Base-by-base conservation (phyloP, 2,888 invertebrate species). In the Lasioglossum oenotherae region DNA sequence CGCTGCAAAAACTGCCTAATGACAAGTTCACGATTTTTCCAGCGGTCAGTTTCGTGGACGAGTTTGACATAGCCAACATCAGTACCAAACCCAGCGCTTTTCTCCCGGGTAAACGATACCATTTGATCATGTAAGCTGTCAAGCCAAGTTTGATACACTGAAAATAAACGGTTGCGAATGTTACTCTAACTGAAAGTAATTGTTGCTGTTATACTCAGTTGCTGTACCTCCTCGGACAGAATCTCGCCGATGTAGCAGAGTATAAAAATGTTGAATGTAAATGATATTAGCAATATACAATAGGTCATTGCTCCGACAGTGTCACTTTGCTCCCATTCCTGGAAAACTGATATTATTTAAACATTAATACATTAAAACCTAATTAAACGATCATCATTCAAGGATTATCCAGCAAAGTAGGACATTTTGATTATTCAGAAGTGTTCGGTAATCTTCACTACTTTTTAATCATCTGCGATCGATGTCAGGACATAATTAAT, bases 231-330 rank as follows among this genome's bases (percentile, higher is more conserved):
- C 81, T 94, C 93, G 0, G 90, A 89, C 4, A 94, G 88, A 80
- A 91, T 87, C 86, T 94, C 93, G 0, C 94, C 94, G 41, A 93
- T 93, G 80, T 92, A 93, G 53, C 94, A 94, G 72, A 93, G 87
- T 78, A 94, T 92, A 67, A 93, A 93, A 74, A 94, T 93, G 76
- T 94, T 94, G 57, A 93, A 94, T 12, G 88, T 93, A 44, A 94
- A 93, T 0, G 94, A 93, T 49, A 93, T 78, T 0, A 93, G 83
- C 6, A 94, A 84, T 6, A 90, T 89, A 41, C 89, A 92, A 74
- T 91, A 94, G 0, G 94, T 93, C 41, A 93, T 80, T 0, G 91
- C 92, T 46, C 92, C 92, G 74, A 93, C 89, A 4, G 92, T 80
- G 49, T 93, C 92, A 69, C 81, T 92, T 67, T 89, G 90, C 85